These are phyloP conservation scores for Festucalex cinctus DNA, from an alignment of 2,113 vertebrate genomes.

Conservation along the genomic window DNA sequence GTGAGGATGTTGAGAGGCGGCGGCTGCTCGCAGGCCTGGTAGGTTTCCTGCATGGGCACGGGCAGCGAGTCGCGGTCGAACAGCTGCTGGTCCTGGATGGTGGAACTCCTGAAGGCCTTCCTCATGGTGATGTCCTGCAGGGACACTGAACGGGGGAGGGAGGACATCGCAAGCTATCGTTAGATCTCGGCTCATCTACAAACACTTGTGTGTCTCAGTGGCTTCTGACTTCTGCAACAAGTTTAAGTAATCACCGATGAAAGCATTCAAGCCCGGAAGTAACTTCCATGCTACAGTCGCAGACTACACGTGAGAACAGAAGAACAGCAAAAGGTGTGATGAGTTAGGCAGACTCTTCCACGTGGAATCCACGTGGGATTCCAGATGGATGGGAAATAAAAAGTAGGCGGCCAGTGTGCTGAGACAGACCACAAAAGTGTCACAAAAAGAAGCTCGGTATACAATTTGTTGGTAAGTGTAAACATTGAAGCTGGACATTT, in stretches of 20 bases:
- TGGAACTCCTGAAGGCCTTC: conserved; percentile 97
- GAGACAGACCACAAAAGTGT: background rate
- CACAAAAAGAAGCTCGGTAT: background rate
- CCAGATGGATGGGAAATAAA: background rate
- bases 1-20: conserved; percentile 96
- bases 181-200: background rate
- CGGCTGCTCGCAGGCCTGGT: conserved; percentile 89
- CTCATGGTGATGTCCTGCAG: conserved; percentile 98
- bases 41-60: conserved; percentile 92
- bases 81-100: conserved; percentile 94
- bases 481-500: too few relatives aligned
- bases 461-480: too few relatives aligned
- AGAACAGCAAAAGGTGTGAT: conserved; percentile 21
- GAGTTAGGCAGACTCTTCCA: conserved; percentile 25
- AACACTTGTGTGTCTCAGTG: too few relatives aligned
- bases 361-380: background rate
- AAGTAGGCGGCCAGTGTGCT: background rate
- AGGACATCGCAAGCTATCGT: background rate
- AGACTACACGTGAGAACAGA: too few relatives aligned
- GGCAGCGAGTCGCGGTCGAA: conserved; percentile 92
- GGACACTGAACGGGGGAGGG: conserved; percentile 75
- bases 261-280: background rate
- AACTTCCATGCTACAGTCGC: too few relatives aligned
- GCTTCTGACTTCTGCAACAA: too few relatives aligned
- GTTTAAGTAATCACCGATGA: too few relatives aligned